Evolutionary conservation across 1,140 invertebrate species (phyloP).

Genomic region (Macrosteles quadrilineatus): DNA sequence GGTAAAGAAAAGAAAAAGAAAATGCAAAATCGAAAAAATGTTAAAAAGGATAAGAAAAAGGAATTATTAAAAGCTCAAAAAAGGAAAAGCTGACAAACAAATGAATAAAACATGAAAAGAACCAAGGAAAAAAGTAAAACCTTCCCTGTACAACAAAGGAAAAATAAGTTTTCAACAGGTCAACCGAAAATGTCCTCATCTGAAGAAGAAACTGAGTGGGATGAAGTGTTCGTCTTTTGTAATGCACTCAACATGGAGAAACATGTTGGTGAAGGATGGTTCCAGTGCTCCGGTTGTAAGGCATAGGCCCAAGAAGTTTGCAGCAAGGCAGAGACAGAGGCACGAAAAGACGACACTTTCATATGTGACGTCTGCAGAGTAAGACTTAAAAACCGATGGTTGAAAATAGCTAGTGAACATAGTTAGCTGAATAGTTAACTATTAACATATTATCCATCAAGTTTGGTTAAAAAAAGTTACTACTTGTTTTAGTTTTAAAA

Average conservation of each 20-base stretch:
- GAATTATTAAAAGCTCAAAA: too few species aligned
- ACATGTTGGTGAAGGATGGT: constrained; percentile 1
- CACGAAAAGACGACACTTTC: constrained; percentile 11
- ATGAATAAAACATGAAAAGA: background rate
- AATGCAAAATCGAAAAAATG: background rate
- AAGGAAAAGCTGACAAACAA: background rate
- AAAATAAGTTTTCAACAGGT: background rate
- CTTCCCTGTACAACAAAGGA: background rate
- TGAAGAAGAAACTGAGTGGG: background rate
- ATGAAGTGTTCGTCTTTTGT: constrained; percentile 12
- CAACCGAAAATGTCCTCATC: background rate
- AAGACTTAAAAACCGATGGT: too few species aligned
- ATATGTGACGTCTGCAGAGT: background rate
- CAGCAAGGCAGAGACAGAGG: background rate
- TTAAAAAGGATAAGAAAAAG: background rate
- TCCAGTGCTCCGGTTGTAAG: background rate
- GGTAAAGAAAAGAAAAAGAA: background rate
- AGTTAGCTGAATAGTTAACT: too few species aligned
- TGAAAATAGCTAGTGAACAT: too few species aligned
- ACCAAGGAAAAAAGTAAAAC: background rate
- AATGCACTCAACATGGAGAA: background rate
- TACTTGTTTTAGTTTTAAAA: too few species aligned
- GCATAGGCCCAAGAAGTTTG: constrained; percentile 11
- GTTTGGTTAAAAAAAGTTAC: too few species aligned
- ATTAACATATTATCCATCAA: too few species aligned